A percentile compares a stretch with the other conserved stretches of the same genome.
Evolutionary conservation across 2,888 invertebrate genomes (phyloP).

Genomic region (Apeira syringaria): DNA sequence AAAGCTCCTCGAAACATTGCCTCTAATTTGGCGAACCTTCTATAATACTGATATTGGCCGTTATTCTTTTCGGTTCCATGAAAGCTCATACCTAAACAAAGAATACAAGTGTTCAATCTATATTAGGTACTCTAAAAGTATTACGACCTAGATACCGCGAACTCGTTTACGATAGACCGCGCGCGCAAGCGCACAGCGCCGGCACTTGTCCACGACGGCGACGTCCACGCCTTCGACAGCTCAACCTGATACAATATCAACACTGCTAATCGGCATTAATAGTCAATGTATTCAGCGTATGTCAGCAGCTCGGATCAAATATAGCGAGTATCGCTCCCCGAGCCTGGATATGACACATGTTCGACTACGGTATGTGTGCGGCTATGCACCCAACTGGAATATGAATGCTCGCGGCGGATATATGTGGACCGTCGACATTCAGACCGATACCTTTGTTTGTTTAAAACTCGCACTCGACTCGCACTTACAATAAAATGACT

Average conservation of each 20-base stretch:
- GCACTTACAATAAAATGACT: conserved; percentile 3
- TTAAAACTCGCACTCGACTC: conserved; percentile 17
- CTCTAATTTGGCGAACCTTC: too few relatives aligned
- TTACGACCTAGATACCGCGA: conserved; percentile 53
- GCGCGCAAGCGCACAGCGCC: conserved; percentile 48
- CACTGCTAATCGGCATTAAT: conserved; percentile 66
- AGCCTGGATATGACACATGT: conserved; percentile 78
- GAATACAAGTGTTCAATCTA: too few relatives aligned
- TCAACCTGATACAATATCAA: conserved; percentile 44
- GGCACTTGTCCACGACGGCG: conserved; percentile 24
- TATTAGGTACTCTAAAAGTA: too few relatives aligned
- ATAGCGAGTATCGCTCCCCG: conserved; percentile 47
- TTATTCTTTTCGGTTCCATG: too few relatives aligned
- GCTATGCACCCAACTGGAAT: conserved; percentile 50
- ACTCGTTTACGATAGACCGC: conserved; percentile 40
- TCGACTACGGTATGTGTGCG: conserved; percentile 50
- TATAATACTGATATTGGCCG: too few relatives aligned
- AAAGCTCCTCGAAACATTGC: too few relatives aligned
- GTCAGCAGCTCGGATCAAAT: conserved; percentile 33
- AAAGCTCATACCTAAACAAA: too few relatives aligned
- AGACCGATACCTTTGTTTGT: conserved; percentile 28
- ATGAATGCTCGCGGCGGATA: conserved; percentile 43
- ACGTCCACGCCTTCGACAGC: conserved; percentile 19
- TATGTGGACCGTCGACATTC: conserved; percentile 42
- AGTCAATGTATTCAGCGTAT: conserved; percentile 68